phyloP scores from a whole-genome alignment of 2,888 invertebrate genomes.

The Erebia ligea region DNA sequence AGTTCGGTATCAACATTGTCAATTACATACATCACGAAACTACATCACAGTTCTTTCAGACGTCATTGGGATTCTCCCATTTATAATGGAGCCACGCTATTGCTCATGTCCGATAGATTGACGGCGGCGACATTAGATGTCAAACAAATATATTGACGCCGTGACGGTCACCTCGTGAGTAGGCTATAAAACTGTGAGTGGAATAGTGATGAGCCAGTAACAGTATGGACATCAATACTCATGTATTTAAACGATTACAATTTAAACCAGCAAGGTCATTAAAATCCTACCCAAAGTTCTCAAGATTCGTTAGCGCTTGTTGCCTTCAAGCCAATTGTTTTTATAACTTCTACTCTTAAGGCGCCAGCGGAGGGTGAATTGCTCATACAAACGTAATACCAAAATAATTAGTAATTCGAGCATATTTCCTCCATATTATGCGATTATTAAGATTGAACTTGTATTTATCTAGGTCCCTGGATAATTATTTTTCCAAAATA shows the following conservation, averaged over 20 bases:
- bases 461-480: too few species aligned
- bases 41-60: constrained; percentile 15
- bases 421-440: too few species aligned
- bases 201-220: constrained; percentile 51
- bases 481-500: too few species aligned
- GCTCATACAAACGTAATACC: too few species aligned
- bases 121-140: constrained; percentile 50
- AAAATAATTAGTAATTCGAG: too few species aligned
- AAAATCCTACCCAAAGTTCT: background rate
- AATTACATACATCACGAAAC: constrained; percentile 18
- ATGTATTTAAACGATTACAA: background rate
- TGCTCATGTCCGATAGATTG: constrained; percentile 49
- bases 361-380: too few species aligned
- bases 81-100: constrained; percentile 41
- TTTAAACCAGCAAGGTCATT: background rate
- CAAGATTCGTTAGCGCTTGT: too few species aligned
- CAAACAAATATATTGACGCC: constrained; percentile 46
- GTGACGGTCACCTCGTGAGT: constrained; percentile 46
- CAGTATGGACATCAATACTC: constrained; percentile 6
- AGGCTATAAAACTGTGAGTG: constrained; percentile 32
- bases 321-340: too few species aligned
- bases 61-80: constrained; percentile 15
- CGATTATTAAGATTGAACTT: too few species aligned
- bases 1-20: background rate
- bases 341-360: too few species aligned